A percentile compares a stretch with the other conserved stretches of the same genome.
Evolutionary conservation across 2,797 vertebrate genomes (phyloP).

Genomic region (Morelia viridis): DNA sequence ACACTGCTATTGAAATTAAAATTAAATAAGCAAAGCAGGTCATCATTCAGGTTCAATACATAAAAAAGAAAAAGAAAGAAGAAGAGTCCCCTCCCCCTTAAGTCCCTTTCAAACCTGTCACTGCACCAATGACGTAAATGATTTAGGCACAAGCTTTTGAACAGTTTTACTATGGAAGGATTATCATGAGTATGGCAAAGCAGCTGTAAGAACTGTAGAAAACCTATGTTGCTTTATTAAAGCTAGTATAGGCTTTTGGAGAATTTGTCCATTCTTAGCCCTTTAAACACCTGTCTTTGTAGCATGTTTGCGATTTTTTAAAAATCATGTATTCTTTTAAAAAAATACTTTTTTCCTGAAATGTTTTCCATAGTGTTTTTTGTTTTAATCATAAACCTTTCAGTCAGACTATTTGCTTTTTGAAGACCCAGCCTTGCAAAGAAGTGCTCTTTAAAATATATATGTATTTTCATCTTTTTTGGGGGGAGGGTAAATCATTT

Average conservation of each 20-base stretch:
- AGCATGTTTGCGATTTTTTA: constrained; percentile 15
- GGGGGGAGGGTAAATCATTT: not conserved
- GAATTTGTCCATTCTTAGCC: constrained; percentile 63
- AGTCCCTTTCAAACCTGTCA: constrained; percentile 52
- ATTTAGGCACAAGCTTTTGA: constrained; percentile 40
- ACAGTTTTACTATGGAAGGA: constrained; percentile 31
- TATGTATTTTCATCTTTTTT: not conserved
- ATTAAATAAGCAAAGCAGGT: constrained; percentile 24
- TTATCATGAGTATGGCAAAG: constrained; percentile 27
- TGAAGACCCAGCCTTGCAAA: constrained; percentile 42
- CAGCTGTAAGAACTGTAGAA: constrained; percentile 47
- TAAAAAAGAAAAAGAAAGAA: constrained; percentile 42
- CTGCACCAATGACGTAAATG: constrained; percentile 42
- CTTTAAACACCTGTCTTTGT: constrained; percentile 71
- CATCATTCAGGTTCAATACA: constrained; percentile 45
- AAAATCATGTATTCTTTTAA: constrained; percentile 39
- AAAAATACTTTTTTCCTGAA: constrained; percentile 40
- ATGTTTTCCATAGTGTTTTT: constrained; percentile 37
- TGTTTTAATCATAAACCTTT: constrained; percentile 45
- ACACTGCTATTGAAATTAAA: constrained; percentile 67
- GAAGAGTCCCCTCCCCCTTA: not conserved
- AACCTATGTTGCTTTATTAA: constrained; percentile 40
- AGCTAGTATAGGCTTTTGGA: constrained; percentile 50
- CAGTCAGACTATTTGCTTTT: constrained; percentile 41
- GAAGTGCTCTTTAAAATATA: not conserved